Percentiles rank a stretch among this genome's conserved stretches.
These are phyloP conservation scores for Lampropteryx suffumata DNA, from an alignment of 2,888 invertebrate species.

Conservation along the genomic window DNA sequence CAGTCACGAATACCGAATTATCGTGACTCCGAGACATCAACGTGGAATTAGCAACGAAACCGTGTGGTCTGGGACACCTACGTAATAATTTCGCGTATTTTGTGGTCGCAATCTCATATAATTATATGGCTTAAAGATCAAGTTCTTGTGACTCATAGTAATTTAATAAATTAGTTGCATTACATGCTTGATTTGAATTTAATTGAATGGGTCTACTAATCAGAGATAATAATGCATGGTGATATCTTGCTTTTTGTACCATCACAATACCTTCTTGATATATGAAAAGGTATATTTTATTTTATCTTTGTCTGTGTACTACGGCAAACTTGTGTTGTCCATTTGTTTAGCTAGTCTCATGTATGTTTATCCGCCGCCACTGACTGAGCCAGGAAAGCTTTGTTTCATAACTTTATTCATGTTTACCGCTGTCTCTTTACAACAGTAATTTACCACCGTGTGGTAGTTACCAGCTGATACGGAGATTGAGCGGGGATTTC, in stretches of 20 bases:
- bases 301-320: too few relatives aligned
- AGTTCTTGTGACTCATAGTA: slow-evolving; percentile 21
- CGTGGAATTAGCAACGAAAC: slow-evolving; percentile 37
- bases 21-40: slow-evolving; percentile 50
- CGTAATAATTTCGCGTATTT: slow-evolving; percentile 23
- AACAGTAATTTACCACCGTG: slow-evolving; percentile 24
- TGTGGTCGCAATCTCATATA: slow-evolving; percentile 18
- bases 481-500: slow-evolving; percentile 30
- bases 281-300: too few relatives aligned
- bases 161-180: slow-evolving; percentile 24
- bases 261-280: too few relatives aligned
- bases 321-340: too few relatives aligned
- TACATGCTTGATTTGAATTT: slow-evolving; percentile 9
- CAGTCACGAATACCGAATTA: slow-evolving; percentile 67
- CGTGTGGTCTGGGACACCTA: slow-evolving; percentile 41
- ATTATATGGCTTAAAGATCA: slow-evolving; percentile 1
- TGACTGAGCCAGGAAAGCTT: too few relatives aligned
- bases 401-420: too few relatives aligned
- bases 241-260: neutral
- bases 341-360: too few relatives aligned
- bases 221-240: slow-evolving; percentile 3
- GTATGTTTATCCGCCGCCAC: too few relatives aligned
- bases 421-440: slow-evolving; percentile 9
- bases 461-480: slow-evolving; percentile 36
- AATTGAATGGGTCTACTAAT: slow-evolving; percentile 12